Base-by-base conservation (phyloP, 2,113 vertebrate genomes). In the Semnornis frantzii region DNA sequence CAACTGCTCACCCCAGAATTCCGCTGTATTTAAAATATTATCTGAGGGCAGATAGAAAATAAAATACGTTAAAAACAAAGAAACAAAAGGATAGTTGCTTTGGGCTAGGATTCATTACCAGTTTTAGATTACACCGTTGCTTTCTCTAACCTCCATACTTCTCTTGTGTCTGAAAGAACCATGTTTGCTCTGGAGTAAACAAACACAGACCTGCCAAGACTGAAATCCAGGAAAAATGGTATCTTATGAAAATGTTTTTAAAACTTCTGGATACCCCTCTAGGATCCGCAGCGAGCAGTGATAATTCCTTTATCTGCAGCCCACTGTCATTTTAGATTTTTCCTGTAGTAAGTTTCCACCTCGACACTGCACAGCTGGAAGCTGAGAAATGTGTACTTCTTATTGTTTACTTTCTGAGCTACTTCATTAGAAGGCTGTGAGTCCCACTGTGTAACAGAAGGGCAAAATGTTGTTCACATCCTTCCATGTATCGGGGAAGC, bases 391-490 rank as follows among this genome's bases (percentile, higher is more conserved):
- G 54, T 86, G 82, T 59, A 71, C 76, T 75, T 88, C 85, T 85
- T 81, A 83, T 33, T 86, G 90, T 94, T 95, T 95, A 94, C 80
- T 90, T 90, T 59, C 85, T 62, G 65, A 93, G 82, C 57, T 83
- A 58, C 82, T 91, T 95, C 96, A 81, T 77, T 91, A 91, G 82
- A 94, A 85, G 73, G 65, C 80, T 73, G 13, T 34, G 82, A 90
- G 91, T 48, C 85, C 82, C 93, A 92, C 91, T 72, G 82, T 75
- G 93, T 78, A 94, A 87, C 93, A 95, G 87, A 92, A 94, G 90
- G 93, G 76, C 54, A 93, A 92, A 91, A 68, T 3, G 16, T 71
- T 83, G 91, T 88, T 96, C 93, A 94, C 92, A 92, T 94, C 93
- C 92, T 94, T 88, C 85, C 87, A 90, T 1, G 4, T 68, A 84